These are phyloP conservation scores for Notodonta dromedarius DNA, from an alignment of 2,888 invertebrate genomes.

Conservation along the genomic window DNA sequence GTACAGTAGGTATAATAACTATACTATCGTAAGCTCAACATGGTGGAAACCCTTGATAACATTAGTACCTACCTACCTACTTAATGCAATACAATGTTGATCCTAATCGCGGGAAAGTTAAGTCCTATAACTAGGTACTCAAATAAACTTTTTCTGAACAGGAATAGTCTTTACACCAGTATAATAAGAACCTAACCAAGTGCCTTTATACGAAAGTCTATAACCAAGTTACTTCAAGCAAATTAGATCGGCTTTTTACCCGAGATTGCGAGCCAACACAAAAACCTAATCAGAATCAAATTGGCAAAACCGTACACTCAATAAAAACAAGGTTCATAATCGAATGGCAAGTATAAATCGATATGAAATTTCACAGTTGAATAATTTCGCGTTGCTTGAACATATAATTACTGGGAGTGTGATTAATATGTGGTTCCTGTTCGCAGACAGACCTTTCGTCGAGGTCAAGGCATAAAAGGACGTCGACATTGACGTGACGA, in stretches of 20 bases:
- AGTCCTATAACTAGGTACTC: not conserved
- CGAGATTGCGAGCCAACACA: constrained; percentile 8
- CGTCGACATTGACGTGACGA: constrained; percentile 54
- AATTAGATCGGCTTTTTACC: constrained; percentile 13
- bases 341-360: constrained; percentile 7
- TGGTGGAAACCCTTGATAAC: constrained; percentile 37
- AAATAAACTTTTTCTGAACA: not conserved
- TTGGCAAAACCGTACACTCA: constrained; percentile 15
- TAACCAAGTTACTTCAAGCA: constrained; percentile 1
- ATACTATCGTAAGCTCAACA: constrained; percentile 39
- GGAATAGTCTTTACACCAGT: not conserved
- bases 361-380: constrained; percentile 15
- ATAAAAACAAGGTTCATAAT: constrained; percentile 14
- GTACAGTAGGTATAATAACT: constrained; percentile 26
- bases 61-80: not conserved
- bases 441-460: constrained; percentile 32
- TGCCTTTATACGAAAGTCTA: not conserved
- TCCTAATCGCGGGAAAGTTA: constrained; percentile 24
- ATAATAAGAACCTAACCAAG: not conserved
- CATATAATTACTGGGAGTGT: constrained; percentile 13
- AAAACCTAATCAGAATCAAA: constrained; percentile 19
- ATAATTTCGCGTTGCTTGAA: constrained; percentile 12
- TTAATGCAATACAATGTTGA: constrained; percentile 26
- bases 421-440: constrained; percentile 31
- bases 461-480: constrained; percentile 65